Evolutionary conservation across 2,113 vertebrate species (phyloP).

Genomic region (Hemibagrus wyckioides): DNA sequence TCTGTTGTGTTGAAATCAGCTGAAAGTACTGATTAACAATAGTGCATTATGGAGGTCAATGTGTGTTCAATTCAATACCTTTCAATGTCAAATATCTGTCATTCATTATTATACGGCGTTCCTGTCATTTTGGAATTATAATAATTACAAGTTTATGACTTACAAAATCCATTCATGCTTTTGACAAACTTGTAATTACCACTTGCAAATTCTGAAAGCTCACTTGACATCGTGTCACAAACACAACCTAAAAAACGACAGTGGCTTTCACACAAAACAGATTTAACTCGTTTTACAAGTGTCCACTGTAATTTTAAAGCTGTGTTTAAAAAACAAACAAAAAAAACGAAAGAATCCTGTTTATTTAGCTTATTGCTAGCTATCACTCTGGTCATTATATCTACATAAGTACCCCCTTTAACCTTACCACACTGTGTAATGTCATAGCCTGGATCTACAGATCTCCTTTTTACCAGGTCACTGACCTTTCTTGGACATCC

Average conservation of each 20-base stretch:
- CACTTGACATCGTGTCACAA: neutral
- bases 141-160: constrained; percentile 3
- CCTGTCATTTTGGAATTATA: neutral
- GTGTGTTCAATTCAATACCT: neutral
- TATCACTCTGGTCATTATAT: neutral
- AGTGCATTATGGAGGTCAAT: neutral
- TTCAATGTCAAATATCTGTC: neutral
- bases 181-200: neutral
- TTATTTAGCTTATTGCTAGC: neutral
- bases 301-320: neutral
- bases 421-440: too few species aligned
- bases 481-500: neutral
- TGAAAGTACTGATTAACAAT: neutral
- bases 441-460: too few species aligned
- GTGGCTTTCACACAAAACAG: neutral
- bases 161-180: neutral
- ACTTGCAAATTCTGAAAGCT: neutral
- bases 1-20: too few species aligned
- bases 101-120: neutral
- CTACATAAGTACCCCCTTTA: too few species aligned
- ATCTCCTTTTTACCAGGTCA: too few species aligned
- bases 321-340: neutral
- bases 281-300: neutral
- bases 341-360: neutral
- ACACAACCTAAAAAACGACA: neutral